Conservation (phyloP, 2,888 invertebrate genomes). For the Oligia fasciuncula region DNA sequence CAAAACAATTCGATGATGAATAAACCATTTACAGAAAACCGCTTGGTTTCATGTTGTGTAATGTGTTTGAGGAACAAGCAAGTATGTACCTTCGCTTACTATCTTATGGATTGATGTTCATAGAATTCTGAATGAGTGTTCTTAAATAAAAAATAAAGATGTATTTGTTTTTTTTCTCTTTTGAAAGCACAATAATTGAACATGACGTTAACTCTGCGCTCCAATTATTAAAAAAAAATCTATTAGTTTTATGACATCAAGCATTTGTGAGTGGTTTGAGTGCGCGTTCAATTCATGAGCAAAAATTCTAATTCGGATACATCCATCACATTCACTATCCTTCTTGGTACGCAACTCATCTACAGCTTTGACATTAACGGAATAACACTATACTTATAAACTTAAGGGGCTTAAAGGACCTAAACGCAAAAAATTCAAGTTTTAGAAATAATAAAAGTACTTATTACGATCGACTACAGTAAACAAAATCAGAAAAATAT, state of each 20-base stretch:
- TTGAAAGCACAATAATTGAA: too few species aligned
- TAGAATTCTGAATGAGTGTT: too few species aligned
- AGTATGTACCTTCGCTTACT: neutral
- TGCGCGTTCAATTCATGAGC: neutral
- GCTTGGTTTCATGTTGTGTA: neutral
- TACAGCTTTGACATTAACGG: neutral
- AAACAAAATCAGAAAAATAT: too few species aligned
- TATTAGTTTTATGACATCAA: neutral
- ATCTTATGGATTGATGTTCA: neutral
- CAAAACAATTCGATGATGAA: neutral
- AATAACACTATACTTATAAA: neutral
- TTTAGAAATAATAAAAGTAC: too few species aligned
- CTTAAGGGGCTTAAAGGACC: neutral
- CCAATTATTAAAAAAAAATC: neutral
- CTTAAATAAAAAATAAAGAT: neutral
- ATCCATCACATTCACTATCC: neutral
- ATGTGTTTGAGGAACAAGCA: neutral
- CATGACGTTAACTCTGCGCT: neutral
- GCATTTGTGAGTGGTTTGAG: neutral
- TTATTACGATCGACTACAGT: too few species aligned
- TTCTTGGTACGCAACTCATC: conserved; percentile 3
- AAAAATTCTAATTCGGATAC: neutral
- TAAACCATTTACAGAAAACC: neutral
- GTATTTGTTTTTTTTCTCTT: neutral
- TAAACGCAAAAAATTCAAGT: too few species aligned